phyloP scores from a whole-genome alignment of 2,797 vertebrate genomes.

The Lithobates pipiens region DNA sequence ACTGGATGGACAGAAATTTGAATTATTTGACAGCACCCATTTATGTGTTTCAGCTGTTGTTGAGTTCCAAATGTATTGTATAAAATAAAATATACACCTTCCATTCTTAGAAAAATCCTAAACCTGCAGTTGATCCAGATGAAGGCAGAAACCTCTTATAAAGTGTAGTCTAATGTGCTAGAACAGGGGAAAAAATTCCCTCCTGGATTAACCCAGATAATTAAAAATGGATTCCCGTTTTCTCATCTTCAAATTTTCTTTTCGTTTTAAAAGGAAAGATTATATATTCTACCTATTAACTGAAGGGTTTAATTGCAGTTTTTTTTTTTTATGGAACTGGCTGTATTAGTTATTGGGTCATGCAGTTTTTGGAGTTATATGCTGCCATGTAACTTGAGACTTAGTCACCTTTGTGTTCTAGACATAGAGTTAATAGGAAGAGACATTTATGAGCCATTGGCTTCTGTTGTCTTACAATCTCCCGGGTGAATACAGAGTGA shows the following conservation, averaged over 20 bases:
- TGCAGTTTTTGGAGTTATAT: slow-evolving; percentile 6
- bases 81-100: too few relatives aligned
- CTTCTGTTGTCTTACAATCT: slow-evolving; percentile 60
- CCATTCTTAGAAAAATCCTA: too few relatives aligned
- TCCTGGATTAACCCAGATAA: background rate
- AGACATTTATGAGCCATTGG: slow-evolving; percentile 53
- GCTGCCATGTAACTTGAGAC: slow-evolving; percentile 13
- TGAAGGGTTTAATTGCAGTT: background rate
- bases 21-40: too few relatives aligned
- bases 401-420: slow-evolving; percentile 53
- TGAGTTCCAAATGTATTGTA: too few relatives aligned
- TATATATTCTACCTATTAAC: background rate
- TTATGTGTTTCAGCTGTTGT: too few relatives aligned
- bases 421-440: slow-evolving; percentile 55
- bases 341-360: background rate
- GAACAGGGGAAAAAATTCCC: too few relatives aligned
- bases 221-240: background rate
- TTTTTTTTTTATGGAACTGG: background rate
- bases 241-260: background rate
- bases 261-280: background rate
- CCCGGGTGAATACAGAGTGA: slow-evolving; percentile 50
- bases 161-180: too few relatives aligned
- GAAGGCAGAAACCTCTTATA: too few relatives aligned
- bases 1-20: too few relatives aligned
- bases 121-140: too few relatives aligned